A percentile compares a stretch with the other conserved stretches of the same genome.
These are phyloP conservation scores for Okamejei kenojei DNA, from an alignment of 2,797 vertebrate species.

Conservation along the genomic window DNA sequence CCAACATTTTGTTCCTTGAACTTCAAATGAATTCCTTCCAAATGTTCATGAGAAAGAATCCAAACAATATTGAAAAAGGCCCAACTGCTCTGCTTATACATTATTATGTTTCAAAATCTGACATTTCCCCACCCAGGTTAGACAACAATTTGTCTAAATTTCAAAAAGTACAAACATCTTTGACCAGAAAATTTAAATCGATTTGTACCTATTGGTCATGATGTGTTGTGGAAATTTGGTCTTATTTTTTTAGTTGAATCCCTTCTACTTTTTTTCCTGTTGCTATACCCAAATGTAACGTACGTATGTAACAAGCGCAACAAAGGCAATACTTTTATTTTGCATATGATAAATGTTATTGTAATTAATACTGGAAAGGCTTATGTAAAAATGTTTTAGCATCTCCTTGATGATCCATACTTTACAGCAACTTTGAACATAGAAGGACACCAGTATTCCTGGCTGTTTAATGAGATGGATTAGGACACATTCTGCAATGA, in stretches of 20 bases:
- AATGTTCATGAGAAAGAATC: background rate
- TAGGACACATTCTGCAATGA: background rate
- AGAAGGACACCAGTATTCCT: background rate
- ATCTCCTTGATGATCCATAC: background rate
- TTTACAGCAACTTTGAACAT: background rate
- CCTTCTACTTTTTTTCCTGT: background rate
- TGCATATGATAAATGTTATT: background rate
- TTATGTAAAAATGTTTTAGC: background rate
- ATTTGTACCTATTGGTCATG: background rate
- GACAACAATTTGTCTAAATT: background rate
- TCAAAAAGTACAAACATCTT: background rate
- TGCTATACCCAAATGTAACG: background rate
- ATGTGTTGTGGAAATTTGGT: background rate
- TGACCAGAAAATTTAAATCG: background rate
- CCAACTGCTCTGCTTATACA: background rate
- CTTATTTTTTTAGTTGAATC: background rate
- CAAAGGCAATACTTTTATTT: too few relatives aligned
- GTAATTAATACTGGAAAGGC: background rate
- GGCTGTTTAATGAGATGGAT: constrained; percentile 6
- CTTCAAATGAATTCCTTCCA: too few relatives aligned
- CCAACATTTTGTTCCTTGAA: too few relatives aligned
- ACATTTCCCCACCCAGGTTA: background rate
- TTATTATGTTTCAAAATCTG: background rate
- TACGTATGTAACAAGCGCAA: background rate
- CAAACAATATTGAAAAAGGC: background rate